These are phyloP conservation scores for Drosophila jambulina DNA, from an alignment of 1,140 invertebrate genomes.

Conservation along the genomic window DNA sequence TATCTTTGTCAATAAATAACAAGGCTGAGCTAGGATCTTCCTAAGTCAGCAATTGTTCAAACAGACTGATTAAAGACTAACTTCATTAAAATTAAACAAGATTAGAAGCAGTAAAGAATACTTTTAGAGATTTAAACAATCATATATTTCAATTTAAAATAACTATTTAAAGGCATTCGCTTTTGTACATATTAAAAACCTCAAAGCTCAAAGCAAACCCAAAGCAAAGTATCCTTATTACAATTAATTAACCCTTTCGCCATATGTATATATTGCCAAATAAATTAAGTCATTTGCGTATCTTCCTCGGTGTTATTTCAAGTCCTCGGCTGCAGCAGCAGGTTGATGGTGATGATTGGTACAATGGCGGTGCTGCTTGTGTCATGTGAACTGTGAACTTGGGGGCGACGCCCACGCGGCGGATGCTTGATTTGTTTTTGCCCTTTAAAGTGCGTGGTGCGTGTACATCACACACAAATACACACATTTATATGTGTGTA, in stretches of 20 bases:
- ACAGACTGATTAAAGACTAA: not conserved
- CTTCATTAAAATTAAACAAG: not conserved
- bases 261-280: not conserved
- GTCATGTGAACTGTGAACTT: constrained; percentile 49
- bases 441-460: constrained; percentile 48
- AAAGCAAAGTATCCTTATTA: not conserved
- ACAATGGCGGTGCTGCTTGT: constrained; percentile 12
- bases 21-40: too few relatives aligned
- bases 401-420: constrained; percentile 44
- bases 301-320: constrained; percentile 17
- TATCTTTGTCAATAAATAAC: not conserved
- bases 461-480: constrained; percentile 9
- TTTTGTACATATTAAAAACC: not conserved
- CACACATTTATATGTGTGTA: not conserved
- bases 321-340: constrained; percentile 12
- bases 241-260: not conserved
- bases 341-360: constrained; percentile 14
- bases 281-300: constrained; percentile 22
- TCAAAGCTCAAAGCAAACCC: not conserved
- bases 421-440: constrained; percentile 50
- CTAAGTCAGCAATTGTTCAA: too few relatives aligned
- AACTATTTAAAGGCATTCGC: not conserved
- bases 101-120: not conserved
- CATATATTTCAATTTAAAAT: not conserved
- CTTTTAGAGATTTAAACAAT: not conserved